Base-by-base conservation (phyloP, 2,113 vertebrate species). In the Eurystomus gularis region DNA sequence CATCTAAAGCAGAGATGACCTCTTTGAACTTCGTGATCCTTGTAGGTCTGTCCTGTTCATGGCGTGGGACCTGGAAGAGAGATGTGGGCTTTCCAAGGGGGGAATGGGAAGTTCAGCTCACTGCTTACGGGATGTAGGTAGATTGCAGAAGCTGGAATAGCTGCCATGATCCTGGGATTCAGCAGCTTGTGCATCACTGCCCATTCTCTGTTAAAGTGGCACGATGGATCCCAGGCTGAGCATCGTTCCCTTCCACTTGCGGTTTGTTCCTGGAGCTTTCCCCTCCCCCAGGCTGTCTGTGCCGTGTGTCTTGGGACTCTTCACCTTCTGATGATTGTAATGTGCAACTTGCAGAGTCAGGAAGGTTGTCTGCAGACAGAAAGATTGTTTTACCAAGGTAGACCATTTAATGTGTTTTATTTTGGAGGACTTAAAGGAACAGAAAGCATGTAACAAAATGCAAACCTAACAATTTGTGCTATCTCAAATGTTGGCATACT, bases 351-450 rank as follows among this genome's bases (percentile, higher is more conserved):
- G 70, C 70, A 79, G 79, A 85, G 91, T 46, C 80, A 37, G 54
- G 62, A 69, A 70, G 62, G 20, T 40, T 76, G 61, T 80, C 58
- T 83, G 89, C 80, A 93, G 54, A 3, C 80, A 35, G 72, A 51
- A 66, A 82, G 55, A 25, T 78, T 33, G 17, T 60, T 75, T 58
- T 92, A 9, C 65, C n/a, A 75, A 48, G 37, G 28, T 73, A 48
- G 65, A 29, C 0, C 0, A 26, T 81, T 70, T 31, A 57, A 52
- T n/a, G 17, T 0, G 0, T 88, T 90, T 80, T 25, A 40, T 82
- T 86, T 80, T 55, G 48, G 33, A 33, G 29, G 28, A 19, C 18
- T 44, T 73, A 35, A 29, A 44, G 52, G 48, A 73, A 40, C 37
- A 70, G 58, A 69, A 66, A 58, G 24, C 46, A 15, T 70, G 66